A percentile compares a stretch with the other conserved stretches of the same genome.
Conservation (phyloP, 2,113 vertebrate species). For the Varanus salvator region DNA sequence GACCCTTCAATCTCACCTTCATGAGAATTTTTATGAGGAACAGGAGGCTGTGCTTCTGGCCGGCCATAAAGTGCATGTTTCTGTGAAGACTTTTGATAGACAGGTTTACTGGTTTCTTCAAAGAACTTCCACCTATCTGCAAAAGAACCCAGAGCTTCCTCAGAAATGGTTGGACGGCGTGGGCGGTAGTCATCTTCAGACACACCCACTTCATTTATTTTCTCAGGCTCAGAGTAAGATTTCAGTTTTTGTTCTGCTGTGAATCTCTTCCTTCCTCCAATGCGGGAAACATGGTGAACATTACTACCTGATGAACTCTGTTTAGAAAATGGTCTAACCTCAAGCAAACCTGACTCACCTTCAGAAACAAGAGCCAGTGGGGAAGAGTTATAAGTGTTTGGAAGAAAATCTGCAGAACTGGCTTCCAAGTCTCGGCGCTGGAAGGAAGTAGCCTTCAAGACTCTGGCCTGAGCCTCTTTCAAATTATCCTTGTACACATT, state of each 20-base stretch:
- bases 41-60: conserved; percentile 62
- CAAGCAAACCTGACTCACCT: conserved; percentile 66
- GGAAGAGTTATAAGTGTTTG: conserved; percentile 56
- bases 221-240: conserved; percentile 95
- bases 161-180: conserved; percentile 49
- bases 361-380: conserved; percentile 60
- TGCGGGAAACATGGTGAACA: conserved; percentile 79
- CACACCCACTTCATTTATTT: conserved; percentile 90
- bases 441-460: conserved; percentile 91
- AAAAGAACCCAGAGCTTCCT: conserved; percentile 74
- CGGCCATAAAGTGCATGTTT: conserved; percentile 42
- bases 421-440: conserved; percentile 89
- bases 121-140: conserved; percentile 84
- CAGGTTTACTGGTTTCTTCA: conserved; percentile 79
- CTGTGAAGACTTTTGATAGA: conserved; percentile 50
- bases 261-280: conserved; percentile 89
- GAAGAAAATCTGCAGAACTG: conserved; percentile 69
- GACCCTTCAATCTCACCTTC: conserved; percentile 49
- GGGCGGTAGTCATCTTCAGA: conserved; percentile 51
- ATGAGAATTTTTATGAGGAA: neutral
- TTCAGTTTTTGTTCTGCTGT: conserved; percentile 87
- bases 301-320: conserved; percentile 51
- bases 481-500: conserved; percentile 90
- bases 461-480: conserved; percentile 92
- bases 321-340: conserved; percentile 66